Base-by-base conservation (phyloP, 1,140 invertebrate species). In the Chionoecetes opilio region DNA sequence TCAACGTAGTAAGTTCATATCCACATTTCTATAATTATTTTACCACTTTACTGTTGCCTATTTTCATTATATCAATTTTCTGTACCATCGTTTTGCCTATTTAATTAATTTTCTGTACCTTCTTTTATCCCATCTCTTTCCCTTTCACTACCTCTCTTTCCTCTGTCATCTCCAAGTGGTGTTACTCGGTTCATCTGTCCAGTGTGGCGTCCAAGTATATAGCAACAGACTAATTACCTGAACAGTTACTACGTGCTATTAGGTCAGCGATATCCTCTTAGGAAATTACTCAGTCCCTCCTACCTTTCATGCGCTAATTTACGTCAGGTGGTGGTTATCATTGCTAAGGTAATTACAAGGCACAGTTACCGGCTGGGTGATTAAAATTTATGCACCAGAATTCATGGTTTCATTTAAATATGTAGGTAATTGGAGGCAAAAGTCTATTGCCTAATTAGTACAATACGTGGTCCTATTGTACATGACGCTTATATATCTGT, bases 271-370 rank as follows among this genome's bases (percentile, higher is more conserved):
- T n/a, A 75, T 75, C n/a, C 63, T 26, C n/a, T 75, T 75, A 75
- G 26, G 11, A 75, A n/a, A 75, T 75, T 75, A 75, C 6, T 3
- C 21, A 75, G 63, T 75, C 21, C 63, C 63, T 26, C 63, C n/a
- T 75, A 75, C 63, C 63, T 21, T 75, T 75, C n/a, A 75, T 75
- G 63, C n/a, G 21, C 63, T 75, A 75, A 75, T 75, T n/a, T 75
- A 75, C 63, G 63, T 75, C 63, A 75, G 5, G n/a, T 75, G 63
- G 21, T n/a, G 63, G 26, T 21, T n/a, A 75, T 75, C n/a, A 75
- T 75, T 6, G 63, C 21, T n/a, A n/a, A 3, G n/a, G 9, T 75
- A 75, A 75, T 75, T 75, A 75, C n/a, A 75, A 26, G 26, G n/a
- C 21, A 75, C n/a, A 75, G 21, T 26, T 75, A 26, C n/a, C n/a